Evolutionary conservation across 2,113 vertebrate species (phyloP), one percentile per base, ranked within the genome.

Genomic region (Polyodon spathula): DNA sequence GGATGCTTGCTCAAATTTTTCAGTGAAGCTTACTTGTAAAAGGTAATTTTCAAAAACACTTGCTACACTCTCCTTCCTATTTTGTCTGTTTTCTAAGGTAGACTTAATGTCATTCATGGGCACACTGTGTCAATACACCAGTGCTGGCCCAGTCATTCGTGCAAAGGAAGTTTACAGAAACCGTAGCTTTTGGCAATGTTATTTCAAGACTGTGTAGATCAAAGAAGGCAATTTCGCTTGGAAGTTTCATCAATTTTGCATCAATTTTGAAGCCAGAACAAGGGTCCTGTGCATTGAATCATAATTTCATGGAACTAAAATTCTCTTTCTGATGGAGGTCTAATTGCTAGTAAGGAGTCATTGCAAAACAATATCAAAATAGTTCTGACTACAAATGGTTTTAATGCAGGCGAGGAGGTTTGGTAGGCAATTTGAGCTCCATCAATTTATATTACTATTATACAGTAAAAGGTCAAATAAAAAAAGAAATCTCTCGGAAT

Each of bases 201-300:
- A 89, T 87, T 89, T 79, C 76, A 77, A 82, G 78, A 82, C 81
- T 85, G 78, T 84, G 78, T 88, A 87, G 86, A 91, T 92, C 89
- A 89, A 90, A 91, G 86, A 87, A 84, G 81, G 78, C 78, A 84
- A 88, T 89, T 89, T 87, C 78, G 73, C 81, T 86, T 79, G 78
- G 78, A 86, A 84, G 82, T 86, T 87, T 86, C 84, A 86, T 89
- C 83, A 89, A 86, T 92, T 91, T 90, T 89, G 82, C 82, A 89
- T 91, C 88, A 79, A 72, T 90, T 88, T 88, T 80, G 77, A 77
- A 86, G 78, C 75, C 78, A 64, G 68, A 82, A 81, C 78, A 77
- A 73, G 72, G 79, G 74, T 68, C 71, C 74, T 76, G 78, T 63
- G 74, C 77, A 74, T 70, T 73, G 82, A 88, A 86, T 86, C 78